Evolutionary conservation across 2,888 invertebrate species (phyloP), one percentile per base, ranked within the genome.

Genomic region (Ypsolopha scabrella): DNA sequence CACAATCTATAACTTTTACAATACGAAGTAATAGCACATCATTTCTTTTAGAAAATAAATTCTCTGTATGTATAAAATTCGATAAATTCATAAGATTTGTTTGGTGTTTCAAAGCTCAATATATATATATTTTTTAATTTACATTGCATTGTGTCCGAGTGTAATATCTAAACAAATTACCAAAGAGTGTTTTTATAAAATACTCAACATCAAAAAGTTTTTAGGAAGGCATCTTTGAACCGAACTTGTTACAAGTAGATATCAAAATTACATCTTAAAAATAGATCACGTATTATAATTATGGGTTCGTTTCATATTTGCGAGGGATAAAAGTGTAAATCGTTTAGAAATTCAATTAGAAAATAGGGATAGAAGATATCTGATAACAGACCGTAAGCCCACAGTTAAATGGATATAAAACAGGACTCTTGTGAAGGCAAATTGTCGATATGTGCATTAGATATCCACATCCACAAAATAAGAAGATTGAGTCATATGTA

Each of bases 11-110:
- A 1, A 46, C n/a, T 13, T 46, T n/a, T 34, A 11, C 34, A 46
- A 35, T 35, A 46, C 11, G n/a, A 34, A 33, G 35, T n/a, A 35
- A 35, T 35, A 10, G 34, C 2, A 24, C 24, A 24, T 24, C 24
- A 24, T 46, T 43, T 46, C 34, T 34, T 11, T 1, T 24, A 24
- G 24, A 46, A 46, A 50, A 41, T 48, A 24, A 48, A 41, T 50
- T 46, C 72, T 78, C 75, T 77, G 63, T 41, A 46, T 54, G 59
- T 63, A 62, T 62, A 67, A 64, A 71, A 68, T 66, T 69, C 60
- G 66, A 70, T 72, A 72, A 52, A 72, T 76, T 80, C 81, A 80
- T 80, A 81, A 82, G 81, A 76, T 67, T 73, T 67, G 61, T 69
- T 75, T 79, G 77, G 75, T 76, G 75, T 79, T 70, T 60, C 61